Base-by-base conservation (phyloP, 2,888 invertebrate species). In the Eupithecia dodoneata region DNA sequence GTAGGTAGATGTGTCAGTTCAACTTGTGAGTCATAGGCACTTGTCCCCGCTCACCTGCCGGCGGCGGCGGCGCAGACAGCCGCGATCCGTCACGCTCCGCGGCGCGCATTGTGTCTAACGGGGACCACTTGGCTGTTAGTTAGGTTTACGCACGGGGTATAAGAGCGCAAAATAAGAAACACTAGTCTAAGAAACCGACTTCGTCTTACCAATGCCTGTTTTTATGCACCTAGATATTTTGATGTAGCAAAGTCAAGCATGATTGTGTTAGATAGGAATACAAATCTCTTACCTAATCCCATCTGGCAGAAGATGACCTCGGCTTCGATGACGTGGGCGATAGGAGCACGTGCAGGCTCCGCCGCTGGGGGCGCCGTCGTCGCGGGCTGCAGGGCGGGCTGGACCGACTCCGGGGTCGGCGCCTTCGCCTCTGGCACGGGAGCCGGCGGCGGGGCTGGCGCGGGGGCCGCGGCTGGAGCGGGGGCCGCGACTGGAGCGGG, bases 241-340 rank as follows among this genome's bases (percentile, higher is more conserved):
- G 6, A 55, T 18, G 4, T 18, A 59, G 59, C 59, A 59, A 10
- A 59, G 59, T 18, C 10, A 52, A 55, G 18, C 59, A 59, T 18
- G 7, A 59, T 18, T 4, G 42, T 42, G 42, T 18, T 63, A 49
- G 5, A 15, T 30, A 59, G 12, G n/a, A 59, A 69, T 10, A 63
- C 15, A 12, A 65, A 65, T 12, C 42, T 76, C 94, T 97, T 88
- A 97, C 97, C 97, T 73, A 97, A 92, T 85, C 97, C 97, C 96
- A 97, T 96, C 90, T 96, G 96, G 89, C 96, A 96, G 93, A 97
- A 97, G 86, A 97, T 96, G 82, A 96, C 96, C 86, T 97, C 97
- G 67, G 97, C 96, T 85, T 96, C 96, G 80, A 96, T 96, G 87
- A 96, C 93, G 86, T 94, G 94, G 55, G 95, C 93, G 76, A 91